Evolutionary conservation across 2,888 invertebrate species (phyloP), one percentile per base, ranked within the genome.

Genomic region (Ctenicera cuprea): DNA sequence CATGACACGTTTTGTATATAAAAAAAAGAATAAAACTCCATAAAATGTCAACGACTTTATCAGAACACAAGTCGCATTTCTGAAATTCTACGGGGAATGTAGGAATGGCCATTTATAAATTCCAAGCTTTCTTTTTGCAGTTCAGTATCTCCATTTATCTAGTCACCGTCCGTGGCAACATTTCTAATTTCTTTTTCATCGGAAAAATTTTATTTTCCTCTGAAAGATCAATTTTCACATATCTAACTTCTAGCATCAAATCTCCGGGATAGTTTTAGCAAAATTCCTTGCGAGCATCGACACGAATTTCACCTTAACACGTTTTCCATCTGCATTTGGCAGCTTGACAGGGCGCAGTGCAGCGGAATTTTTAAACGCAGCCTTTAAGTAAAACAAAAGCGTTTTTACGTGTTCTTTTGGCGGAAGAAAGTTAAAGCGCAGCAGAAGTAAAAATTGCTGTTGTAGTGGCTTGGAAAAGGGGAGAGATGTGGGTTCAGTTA

Each of bases 301-400:
- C 48, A 37, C 12, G 33, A 20, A 33, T 50, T 62, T 50, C 50
- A 50, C 38, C 22, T 26, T 38, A 54, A 52, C 65, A 54, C 65
- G 38, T 52, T 66, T 54, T 41, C 52, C 38, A 52, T 54, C 52
- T 66, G 41, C 65, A 54, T 66, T 66, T 66, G 50, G 50, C 65
- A 66, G 65, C 16, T 66, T 66, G 65, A 66, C 65, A 66, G 65
- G 65, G 22, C 52, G 65, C 65, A 38, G 65, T 66, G 65, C 52
- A 66, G 65, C 37, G 52, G 52, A 66, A 66, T 66, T 66, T 66
- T 50, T 54, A 66, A 66, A 54, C 65, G 20, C 38, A 38, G 22
- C 38, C 37, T 66, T 66, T 26, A n/a, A 52, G 65, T 52, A 52
- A 52, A 66, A 66, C 65, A 66, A 66, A 66, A 66, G 65, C 65